Base-by-base conservation (phyloP, 2,888 invertebrate species). In the Lithophane leautieri region DNA sequence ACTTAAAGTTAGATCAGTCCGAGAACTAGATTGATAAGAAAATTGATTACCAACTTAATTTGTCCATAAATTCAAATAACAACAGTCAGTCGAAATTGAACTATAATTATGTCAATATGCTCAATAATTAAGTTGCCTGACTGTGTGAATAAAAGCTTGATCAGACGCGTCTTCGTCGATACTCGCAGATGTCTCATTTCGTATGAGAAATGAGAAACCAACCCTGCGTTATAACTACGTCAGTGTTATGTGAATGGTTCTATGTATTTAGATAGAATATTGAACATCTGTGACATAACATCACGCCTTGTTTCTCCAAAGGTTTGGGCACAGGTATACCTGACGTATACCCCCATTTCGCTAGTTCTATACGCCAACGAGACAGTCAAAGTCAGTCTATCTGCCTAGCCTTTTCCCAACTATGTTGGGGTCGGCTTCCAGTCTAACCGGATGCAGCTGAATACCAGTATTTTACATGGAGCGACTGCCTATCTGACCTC, bases 181-280 rank as follows among this genome's bases (percentile, higher is more conserved):
- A 76, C 4, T 28, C 12, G 58, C 42, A 63, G 50, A 34, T 62
- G 63, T 34, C 25, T 52, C 16, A 25, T 11, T 25, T 52, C 12
- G 14, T 47, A n/a, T 76, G 11, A 65, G 52, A 44, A 76, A 28
- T 77, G 11, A 58, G 52, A 34, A 76, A 34, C 52, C 65, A 76
- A 44, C n/a, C 14, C 19, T 70, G 65, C 70, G 77, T 65, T 76
- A 70, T 76, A 70, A 76, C 44, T 19, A 40, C 7, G 63, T 65
- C 68, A 56, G 14, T 50, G n/a, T 60, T 50, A 22, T 65, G 50
- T 63, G 22, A 69, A 65, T 58, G 50, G 44, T 44, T 56, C 6
- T 44, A 63, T 44, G 16, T 25, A 74, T 58, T 52, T 52, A 25
- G 47, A 34, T 34, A 34, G 22, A n/a, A 60, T 16, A 66, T 61